Base-by-base conservation (phyloP, 2,888 invertebrate genomes). In the Pristionchus exspectatus region DNA sequence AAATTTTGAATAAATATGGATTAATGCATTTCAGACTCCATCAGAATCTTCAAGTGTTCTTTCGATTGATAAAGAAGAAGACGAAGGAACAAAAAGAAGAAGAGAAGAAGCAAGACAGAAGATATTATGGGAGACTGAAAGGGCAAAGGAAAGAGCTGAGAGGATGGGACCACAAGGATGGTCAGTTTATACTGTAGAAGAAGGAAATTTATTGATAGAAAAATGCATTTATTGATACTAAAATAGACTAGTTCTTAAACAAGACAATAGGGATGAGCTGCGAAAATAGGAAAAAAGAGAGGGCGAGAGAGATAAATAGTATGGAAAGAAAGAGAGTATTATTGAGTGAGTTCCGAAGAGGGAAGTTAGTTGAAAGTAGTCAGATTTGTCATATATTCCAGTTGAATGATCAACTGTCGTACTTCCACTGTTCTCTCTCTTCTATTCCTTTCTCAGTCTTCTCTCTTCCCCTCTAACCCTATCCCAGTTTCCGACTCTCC, bases 101-200 rank as follows among this genome's bases (percentile, higher is more conserved):
- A 54, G 86, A 44, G 87, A 87, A n/a, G 72, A 92, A 89, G 92
- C 93, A 3, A 91, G 90, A 54, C 90, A 92, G 66, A 91, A 90
- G 63, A 74, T 93, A 33, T 74, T 93, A 27, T 92, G 92, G 85
- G 93, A 93, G 44, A 91, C 92, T n/a, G 90, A 91, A 74, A 91
- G 92, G 30, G 91, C 91, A 5, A 91, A 92, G n/a, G 91, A 92
- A 33, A 90, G 93, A 54, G 92, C 92, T 0, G 91, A 92, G 24
- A 16, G 56, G 14, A 77, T 90, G 33, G 93, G 93, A 87, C 92
- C 93, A 24, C 93, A 93, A 84, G 93, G 93, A 90, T 93, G 93
- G 92, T 91, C 12, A 63, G 91, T 90, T 5, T 38, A n/a, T n/a
- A 38, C 38, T 38, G 38, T 38, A 38, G 56, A 30, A n/a, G 83